Evolutionary conservation across 2,797 vertebrate genomes (phyloP).

Genomic region (Kryptopterus vitreolus): DNA sequence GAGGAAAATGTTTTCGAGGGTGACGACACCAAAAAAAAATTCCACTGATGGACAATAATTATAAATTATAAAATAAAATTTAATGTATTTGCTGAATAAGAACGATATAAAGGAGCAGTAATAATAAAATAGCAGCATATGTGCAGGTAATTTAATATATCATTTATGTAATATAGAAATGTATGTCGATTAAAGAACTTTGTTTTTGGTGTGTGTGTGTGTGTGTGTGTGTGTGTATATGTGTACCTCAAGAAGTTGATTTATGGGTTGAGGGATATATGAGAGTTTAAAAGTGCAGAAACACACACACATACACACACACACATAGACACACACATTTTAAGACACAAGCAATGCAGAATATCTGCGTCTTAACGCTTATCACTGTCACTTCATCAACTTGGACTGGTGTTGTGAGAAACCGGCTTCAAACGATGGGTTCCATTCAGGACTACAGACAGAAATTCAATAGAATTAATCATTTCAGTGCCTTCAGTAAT

Average conservation of each 20-base stretch:
- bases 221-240: no score
- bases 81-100: background rate
- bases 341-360: slow-evolving; percentile 18
- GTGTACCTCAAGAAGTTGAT: background rate
- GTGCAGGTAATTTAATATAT: background rate
- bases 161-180: background rate
- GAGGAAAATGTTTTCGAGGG: no score
- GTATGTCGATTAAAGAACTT: background rate
- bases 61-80: background rate
- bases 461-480: slow-evolving; percentile 60
- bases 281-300: background rate
- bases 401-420: slow-evolving; percentile 47
- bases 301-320: background rate
- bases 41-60: no score
- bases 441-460: slow-evolving; percentile 34
- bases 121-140: background rate
- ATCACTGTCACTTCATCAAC: slow-evolving; percentile 44
- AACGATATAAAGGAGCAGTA: background rate
- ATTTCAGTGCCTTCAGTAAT: slow-evolving; percentile 56
- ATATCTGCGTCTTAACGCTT: slow-evolving; percentile 26
- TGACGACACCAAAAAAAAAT: background rate
- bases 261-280: slow-evolving; percentile 2
- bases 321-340: background rate
- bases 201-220: background rate
- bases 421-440: slow-evolving; percentile 49